phyloP scores from a whole-genome alignment of 2,888 invertebrate genomes.

The Phytoseiulus persimilis region DNA sequence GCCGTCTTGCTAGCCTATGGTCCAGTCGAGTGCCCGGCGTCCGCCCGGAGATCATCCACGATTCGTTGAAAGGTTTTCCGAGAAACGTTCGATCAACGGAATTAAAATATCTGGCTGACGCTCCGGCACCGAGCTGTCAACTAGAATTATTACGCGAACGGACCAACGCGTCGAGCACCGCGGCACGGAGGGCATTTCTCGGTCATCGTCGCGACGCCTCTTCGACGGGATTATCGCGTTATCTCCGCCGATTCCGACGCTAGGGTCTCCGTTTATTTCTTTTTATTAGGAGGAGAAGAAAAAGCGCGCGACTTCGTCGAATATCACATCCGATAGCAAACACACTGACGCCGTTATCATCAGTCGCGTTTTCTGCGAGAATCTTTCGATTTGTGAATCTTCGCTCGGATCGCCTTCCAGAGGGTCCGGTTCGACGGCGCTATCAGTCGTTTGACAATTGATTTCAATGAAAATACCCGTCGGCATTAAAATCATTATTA shows the following conservation, averaged over 20 bases:
- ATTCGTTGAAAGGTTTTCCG: not conserved
- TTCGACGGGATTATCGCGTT: not conserved
- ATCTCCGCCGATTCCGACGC: not conserved
- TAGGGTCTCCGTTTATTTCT: not conserved
- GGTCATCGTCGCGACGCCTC: not conserved
- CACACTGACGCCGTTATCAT: not conserved
- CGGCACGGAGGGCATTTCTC: not conserved
- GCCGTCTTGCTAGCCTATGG: not conserved
- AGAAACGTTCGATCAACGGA: not conserved
- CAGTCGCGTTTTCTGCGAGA: not conserved
- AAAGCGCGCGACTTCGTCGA: not conserved
- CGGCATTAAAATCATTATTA: not conserved
- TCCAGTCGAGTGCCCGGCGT: no score
- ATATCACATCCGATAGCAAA: not conserved
- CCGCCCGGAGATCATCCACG: not conserved
- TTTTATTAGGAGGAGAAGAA: not conserved
- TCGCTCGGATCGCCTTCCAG: not conserved
- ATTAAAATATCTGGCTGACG: not conserved
- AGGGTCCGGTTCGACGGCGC: not conserved
- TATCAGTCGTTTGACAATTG: not conserved
- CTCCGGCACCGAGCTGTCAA: not conserved
- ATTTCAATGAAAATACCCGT: not conserved
- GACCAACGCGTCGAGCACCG: not conserved
- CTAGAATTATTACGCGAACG: not conserved
- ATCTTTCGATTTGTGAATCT: not conserved